phyloP scores from a whole-genome alignment of 2,888 invertebrate genomes.

The Willowsia nigromaculata region DNA sequence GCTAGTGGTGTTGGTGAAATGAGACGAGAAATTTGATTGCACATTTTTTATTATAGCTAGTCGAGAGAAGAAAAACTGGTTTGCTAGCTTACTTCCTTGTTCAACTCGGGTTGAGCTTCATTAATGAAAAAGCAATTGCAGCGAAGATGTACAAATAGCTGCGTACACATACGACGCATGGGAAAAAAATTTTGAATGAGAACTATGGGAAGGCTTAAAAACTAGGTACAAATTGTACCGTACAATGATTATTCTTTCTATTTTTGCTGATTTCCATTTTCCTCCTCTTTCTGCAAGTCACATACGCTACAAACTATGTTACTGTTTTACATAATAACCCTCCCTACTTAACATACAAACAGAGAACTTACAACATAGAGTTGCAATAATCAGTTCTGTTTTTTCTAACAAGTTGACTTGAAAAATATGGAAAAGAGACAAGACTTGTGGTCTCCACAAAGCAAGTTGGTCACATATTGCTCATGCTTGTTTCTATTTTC shows the following conservation, averaged over 20 bases:
- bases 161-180: not conserved
- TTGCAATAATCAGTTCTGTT: not conserved
- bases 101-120: slow-evolving; percentile 20
- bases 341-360: not conserved
- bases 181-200: not conserved
- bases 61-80: not conserved
- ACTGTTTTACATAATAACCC: not conserved
- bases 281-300: not conserved
- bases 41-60: slow-evolving; percentile 28
- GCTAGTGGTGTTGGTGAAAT: slow-evolving; percentile 50
- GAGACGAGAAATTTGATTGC: slow-evolving; percentile 55
- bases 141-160: not conserved
- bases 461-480: not conserved
- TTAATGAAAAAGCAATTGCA: slow-evolving; percentile 61
- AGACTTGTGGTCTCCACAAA: not conserved
- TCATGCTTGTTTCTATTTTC: not conserved
- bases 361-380: not conserved
- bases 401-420: not conserved
- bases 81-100: not conserved
- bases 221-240: not conserved
- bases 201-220: not conserved
- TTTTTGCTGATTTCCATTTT: slow-evolving; percentile 30
- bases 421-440: not conserved
- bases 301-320: not conserved
- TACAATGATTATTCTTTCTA: not conserved